Base-by-base conservation (phyloP, 2,113 vertebrate genomes). In the Tychaedon coryphoeus region DNA sequence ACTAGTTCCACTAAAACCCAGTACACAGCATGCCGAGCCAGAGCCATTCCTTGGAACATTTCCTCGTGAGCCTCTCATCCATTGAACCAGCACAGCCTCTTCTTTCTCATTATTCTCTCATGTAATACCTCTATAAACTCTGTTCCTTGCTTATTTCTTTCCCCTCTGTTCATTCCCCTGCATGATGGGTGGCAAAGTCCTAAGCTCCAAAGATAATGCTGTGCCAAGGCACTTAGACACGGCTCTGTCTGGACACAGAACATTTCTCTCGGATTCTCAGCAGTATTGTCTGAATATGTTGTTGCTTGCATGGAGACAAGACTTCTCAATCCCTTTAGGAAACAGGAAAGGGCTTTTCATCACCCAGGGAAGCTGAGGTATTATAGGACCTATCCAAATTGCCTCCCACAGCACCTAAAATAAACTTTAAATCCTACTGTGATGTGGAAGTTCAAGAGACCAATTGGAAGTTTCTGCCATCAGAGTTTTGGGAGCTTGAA, bases 201-300 rank as follows among this genome's bases (percentile, higher is more conserved):
- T 94, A 83, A 88, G 42, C 47, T 90, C 76, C 88, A 80, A 76
- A 90, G 79, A 88, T 80, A 92, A 93, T 42, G 54, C 33, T 74
- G 69, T 86, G 76, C 74, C 82, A 86, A 93, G 71, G 75, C 60
- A 79, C 38, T 94, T 95, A 88, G 86, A 90, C 64, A 86, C 2
- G 17, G 75, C 75, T 90, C 2, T 15, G 42, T 54, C 82, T 54
- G 58, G 31, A 78, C 28, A 82, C 2, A 5, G 75, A 93, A 50
- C 15, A 54, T 43, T 93, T 80, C 45, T 60, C 54, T 62, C 64
- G 58, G 64, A 58, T 62, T 77, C 67, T 86, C 76, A 80, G 34
- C 5, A 12, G 28, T 66, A 8, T 60, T 69, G 25, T 82, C 43
- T 57, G 40, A 92, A 53, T 83, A 65, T 20, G 16, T 45, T 6